phyloP scores from a whole-genome alignment of 2,888 invertebrate species.

The Drosophila demipolita region DNA sequence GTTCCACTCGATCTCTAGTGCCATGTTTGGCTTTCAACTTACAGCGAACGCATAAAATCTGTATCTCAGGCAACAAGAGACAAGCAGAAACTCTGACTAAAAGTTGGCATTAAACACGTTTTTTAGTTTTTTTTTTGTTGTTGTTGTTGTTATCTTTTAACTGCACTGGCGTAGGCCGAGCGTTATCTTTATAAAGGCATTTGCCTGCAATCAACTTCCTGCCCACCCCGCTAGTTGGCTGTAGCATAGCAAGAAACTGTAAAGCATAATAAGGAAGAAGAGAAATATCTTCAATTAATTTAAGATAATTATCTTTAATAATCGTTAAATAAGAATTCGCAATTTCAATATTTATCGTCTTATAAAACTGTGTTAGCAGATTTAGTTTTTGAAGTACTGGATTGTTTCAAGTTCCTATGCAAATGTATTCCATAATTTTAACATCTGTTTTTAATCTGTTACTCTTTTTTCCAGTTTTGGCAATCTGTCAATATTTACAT shows the following conservation, averaged over 20 bases:
- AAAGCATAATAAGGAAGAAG: conserved; percentile 11
- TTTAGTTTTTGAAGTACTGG: background rate
- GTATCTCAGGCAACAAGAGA: conserved; percentile 33
- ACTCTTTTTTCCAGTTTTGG: background rate
- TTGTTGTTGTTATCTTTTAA: conserved; percentile 20
- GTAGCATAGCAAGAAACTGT: conserved; percentile 25
- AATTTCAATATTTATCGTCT: background rate
- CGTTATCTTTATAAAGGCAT: conserved; percentile 55
- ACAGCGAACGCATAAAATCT: conserved; percentile 55
- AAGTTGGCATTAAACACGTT: conserved; percentile 48
- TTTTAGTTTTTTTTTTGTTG: background rate
- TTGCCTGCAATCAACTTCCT: conserved; percentile 50
- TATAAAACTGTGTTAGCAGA: background rate
- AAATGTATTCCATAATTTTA: background rate
- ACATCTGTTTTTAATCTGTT: background rate
- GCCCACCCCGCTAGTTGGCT: conserved; percentile 19
- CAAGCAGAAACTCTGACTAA: conserved; percentile 36
- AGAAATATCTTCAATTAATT: conserved; percentile 11
- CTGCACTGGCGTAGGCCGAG: conserved; percentile 49
- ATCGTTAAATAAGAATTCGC: background rate
- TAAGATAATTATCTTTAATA: conserved; percentile 12
- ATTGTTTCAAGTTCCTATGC: background rate
- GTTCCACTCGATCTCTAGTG: conserved; percentile 42
- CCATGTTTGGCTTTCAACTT: conserved; percentile 62
- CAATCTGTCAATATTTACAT: background rate